Conservation (phyloP, 2,797 vertebrate genomes). For the Echeneis naucrates region DNA sequence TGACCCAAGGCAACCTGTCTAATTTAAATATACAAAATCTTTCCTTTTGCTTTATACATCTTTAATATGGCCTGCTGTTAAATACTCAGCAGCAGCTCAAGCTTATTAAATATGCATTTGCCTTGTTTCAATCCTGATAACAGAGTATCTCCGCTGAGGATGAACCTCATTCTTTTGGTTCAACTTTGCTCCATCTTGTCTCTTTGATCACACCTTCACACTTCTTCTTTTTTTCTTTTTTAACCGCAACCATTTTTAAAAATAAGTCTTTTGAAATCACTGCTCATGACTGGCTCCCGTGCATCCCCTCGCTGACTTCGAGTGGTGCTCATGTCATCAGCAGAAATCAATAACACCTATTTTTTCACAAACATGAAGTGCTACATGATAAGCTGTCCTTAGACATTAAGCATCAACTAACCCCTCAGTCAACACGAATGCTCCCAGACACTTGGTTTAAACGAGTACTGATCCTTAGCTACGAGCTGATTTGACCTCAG, state of each 20-base stretch:
- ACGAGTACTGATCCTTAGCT: conserved; percentile 50
- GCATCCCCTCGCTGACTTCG: not conserved
- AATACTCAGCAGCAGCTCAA: conserved; percentile 58
- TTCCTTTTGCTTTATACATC: conserved; percentile 59
- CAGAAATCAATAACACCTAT: conserved; percentile 63
- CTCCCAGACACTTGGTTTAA: conserved; percentile 45
- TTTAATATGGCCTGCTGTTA: conserved; percentile 64
- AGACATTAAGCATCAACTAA: conserved; percentile 63
- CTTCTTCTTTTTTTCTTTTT: not conserved
- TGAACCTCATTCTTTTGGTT: conserved; percentile 53
- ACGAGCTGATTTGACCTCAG: conserved; percentile 77
- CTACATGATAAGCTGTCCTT: conserved; percentile 70
- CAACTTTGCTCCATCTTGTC: conserved; percentile 22
- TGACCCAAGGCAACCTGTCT: conserved; percentile 42
- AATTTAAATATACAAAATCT: conserved; percentile 45
- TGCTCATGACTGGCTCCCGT: conserved; percentile 4
- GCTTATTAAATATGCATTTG: conserved; percentile 74
- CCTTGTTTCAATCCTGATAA: conserved; percentile 64
- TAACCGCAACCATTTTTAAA: conserved; percentile 3
- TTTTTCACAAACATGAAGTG: conserved; percentile 62
- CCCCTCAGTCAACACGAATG: conserved; percentile 48
- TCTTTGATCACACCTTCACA: conserved; percentile 32
- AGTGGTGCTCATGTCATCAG: conserved; percentile 12
- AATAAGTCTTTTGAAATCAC: conserved; percentile 14
- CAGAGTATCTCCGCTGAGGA: conserved; percentile 49